These are phyloP conservation scores for Phyllostomus discolor DNA, from an alignment of 2,113 vertebrate genomes.

Conservation along the genomic window DNA sequence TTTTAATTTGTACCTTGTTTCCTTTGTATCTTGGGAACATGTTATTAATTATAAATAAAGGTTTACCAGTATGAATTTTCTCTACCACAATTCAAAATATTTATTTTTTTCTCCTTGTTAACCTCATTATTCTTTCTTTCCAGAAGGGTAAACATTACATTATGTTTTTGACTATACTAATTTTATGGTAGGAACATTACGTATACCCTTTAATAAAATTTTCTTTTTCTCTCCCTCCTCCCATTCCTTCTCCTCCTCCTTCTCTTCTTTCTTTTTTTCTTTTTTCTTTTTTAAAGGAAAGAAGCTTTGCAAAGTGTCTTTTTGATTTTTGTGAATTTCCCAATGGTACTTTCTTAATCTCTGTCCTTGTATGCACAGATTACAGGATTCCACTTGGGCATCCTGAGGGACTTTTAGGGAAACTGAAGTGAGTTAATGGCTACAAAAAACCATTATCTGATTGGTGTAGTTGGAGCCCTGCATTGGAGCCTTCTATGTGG, in stretches of 20 bases:
- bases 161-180: not conserved
- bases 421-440: not conserved
- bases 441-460: not conserved
- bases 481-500: not conserved
- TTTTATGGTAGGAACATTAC: not conserved
- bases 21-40: constrained; percentile 14
- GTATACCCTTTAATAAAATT: not conserved
- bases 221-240: not conserved
- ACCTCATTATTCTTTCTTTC: not conserved
- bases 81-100: not conserved
- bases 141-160: not conserved
- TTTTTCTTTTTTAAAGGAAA: not conserved
- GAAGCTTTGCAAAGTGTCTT: not conserved
- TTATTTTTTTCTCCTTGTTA: not conserved
- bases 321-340: constrained; percentile 10
- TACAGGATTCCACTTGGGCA: not conserved
- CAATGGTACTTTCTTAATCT: not conserved
- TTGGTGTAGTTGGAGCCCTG: not conserved
- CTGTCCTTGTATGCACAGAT: not conserved
- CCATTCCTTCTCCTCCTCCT: too few species aligned
- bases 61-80: not conserved
- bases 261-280: too few species aligned
- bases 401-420: not conserved
- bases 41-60: constrained; percentile 15
- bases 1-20: constrained; percentile 28